Evolutionary conservation across 2,113 vertebrate species (phyloP).

Genomic region (Sialia sialis): DNA sequence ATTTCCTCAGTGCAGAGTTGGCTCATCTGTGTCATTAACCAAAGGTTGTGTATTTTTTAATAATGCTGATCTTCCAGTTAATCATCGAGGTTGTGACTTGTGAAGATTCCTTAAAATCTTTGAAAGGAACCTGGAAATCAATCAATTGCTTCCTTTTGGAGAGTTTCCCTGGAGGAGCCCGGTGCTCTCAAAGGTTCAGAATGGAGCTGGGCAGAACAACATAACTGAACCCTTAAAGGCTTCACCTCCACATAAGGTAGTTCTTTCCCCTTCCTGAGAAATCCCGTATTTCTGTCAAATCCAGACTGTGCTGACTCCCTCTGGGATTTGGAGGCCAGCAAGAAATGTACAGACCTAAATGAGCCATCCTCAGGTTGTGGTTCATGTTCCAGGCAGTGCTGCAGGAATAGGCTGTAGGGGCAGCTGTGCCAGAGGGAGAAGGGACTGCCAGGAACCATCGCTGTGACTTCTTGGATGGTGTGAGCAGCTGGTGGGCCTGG

Average conservation of each 20-base stretch:
- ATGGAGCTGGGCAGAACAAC: background rate
- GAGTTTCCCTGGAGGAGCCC: background rate
- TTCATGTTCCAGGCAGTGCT: background rate
- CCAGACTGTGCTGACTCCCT: background rate
- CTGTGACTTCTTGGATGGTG: rapidly evolving
- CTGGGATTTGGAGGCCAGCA: background rate
- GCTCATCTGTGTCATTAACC: background rate
- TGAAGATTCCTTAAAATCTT: background rate
- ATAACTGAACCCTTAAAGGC: background rate
- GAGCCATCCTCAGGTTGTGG: background rate
- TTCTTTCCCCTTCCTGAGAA: background rate
- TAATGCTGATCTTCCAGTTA: background rate
- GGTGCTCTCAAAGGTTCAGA: background rate
- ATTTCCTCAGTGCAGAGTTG: background rate
- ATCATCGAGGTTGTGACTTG: background rate
- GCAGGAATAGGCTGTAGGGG: background rate
- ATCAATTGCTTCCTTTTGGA: background rate
- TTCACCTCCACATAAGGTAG: background rate
- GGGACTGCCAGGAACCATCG: rapidly evolving
- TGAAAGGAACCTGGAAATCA: background rate
- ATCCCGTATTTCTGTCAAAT: background rate
- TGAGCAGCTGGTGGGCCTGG: background rate
- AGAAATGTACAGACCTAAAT: rapidly evolving
- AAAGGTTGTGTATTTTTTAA: background rate
- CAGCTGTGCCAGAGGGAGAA: background rate